Evolutionary conservation across 2,113 vertebrate species (phyloP), one percentile per base, ranked within the genome.

Genomic region (Oncorhynchus kisutch): DNA sequence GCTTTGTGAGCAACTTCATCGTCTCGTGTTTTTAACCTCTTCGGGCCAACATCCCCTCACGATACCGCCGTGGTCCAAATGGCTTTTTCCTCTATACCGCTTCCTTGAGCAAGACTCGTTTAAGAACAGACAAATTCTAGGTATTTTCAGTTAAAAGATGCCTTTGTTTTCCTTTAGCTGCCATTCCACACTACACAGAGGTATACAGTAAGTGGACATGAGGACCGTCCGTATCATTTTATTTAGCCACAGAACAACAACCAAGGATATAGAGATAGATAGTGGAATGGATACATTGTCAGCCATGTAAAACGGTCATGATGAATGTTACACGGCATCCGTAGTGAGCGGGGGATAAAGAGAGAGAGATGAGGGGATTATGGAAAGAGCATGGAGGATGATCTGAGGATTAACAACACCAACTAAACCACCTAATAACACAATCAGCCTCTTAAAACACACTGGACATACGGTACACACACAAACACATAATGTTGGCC

Each of bases 331-430:
- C 22, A 20, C 31, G 9, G 4, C 27, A 16, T 72, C 20, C n/a
- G 20, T 22, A 64, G n/a, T 12, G 72, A 59, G 72, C 49, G 67
- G 12, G 72, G 60, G 67, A 20, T 34, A 9, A 81, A 79, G 86
- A 85, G 82, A 27, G 71, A 87, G 77, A 84, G 83, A 90, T 88
- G 86, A 87, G 75, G 85, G 86, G 92, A 94, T 94, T 93, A 93
- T 25, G 85, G 83, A 75, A 45, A 78, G 81, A 88, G 85, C 86
- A 81, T 83, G 84, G 90, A 81, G 68, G 91, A 92, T 91, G 88
- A 93, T 90, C 83, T 78, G 76, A 83, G 90, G 93, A 93, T 94
- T 93, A 93, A 87, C 89, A 86, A 87, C 87, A 84, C 80, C 84
- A 87, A 90, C 88, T 88, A 88, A 91, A 78, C 87, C 83, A 84